A percentile compares a stretch with the other conserved stretches of the same genome.
phyloP scores from a whole-genome alignment of 2,797 vertebrate species.

The Betta splendens region DNA sequence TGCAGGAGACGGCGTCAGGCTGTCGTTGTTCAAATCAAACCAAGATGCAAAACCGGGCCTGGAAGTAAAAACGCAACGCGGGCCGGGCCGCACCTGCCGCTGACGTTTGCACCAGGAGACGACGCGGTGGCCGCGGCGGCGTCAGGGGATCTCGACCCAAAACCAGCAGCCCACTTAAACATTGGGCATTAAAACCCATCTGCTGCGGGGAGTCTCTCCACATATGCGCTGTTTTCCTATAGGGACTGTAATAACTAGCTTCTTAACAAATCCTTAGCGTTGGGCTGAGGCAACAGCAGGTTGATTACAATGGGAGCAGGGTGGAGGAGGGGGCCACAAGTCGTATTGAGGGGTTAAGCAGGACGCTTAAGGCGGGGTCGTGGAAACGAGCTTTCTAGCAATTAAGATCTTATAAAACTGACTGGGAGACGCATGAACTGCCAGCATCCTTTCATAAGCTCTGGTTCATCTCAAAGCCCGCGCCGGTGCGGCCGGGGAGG shows the following conservation, averaged over 20 bases:
- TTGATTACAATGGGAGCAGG: slow-evolving; percentile 46
- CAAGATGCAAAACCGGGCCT: slow-evolving; percentile 73
- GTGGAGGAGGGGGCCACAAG: slow-evolving; percentile 22
- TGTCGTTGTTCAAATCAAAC: slow-evolving; percentile 65
- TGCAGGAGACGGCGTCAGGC: slow-evolving; percentile 55
- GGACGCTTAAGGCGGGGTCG: slow-evolving; percentile 41
- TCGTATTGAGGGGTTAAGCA: slow-evolving; percentile 47
- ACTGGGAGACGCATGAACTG: neutral
- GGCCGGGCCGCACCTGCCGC: slow-evolving; percentile 9
- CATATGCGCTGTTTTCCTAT: slow-evolving; percentile 78
- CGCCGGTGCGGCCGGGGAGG: slow-evolving; percentile 44
- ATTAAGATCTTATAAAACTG: neutral
- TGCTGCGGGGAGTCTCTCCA: slow-evolving; percentile 62
- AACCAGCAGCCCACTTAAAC: neutral
- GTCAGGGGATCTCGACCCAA: neutral
- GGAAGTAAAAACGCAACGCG: slow-evolving; percentile 10
- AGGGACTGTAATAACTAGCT: slow-evolving; percentile 78
- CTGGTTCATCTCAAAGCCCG: neutral
- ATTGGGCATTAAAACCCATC: slow-evolving; percentile 65
- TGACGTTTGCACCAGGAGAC: neutral
- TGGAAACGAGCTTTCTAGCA: neutral
- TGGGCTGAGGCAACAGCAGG: slow-evolving; percentile 57
- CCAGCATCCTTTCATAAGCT: neutral
- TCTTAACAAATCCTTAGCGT: slow-evolving; percentile 73
- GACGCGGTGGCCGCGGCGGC: neutral